These are phyloP conservation scores for Heterodera filipjevi DNA, from an alignment of 2,888 invertebrate species.

Conservation along the genomic window DNA sequence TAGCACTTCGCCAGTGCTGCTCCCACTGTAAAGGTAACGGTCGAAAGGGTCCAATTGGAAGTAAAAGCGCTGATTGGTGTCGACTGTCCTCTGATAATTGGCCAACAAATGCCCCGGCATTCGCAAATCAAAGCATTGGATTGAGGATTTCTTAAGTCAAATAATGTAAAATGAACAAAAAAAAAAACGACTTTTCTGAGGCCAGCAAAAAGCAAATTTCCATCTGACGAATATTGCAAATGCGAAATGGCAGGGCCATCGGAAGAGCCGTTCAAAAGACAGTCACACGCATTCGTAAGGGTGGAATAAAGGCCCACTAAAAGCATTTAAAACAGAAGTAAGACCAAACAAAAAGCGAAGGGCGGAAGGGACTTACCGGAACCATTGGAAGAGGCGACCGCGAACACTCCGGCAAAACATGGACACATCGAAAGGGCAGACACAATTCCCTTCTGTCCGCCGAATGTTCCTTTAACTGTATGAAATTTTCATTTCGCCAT, in stretches of 20 bases:
- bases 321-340: not conserved
- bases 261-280: slow-evolving; percentile 18
- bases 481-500: no score
- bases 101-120: slow-evolving; percentile 32
- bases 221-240: slow-evolving; percentile 42
- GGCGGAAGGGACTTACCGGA: slow-evolving; percentile 9
- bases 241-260: slow-evolving; percentile 32
- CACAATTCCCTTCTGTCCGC: slow-evolving; percentile 42
- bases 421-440: slow-evolving; percentile 44
- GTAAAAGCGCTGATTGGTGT: slow-evolving; percentile 39
- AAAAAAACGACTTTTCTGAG: slow-evolving; percentile 31
- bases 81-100: slow-evolving; percentile 32
- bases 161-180: slow-evolving; percentile 20
- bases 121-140: slow-evolving; percentile 42
- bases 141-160: slow-evolving; percentile 27
- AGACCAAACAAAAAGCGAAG: not conserved
- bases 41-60: slow-evolving; percentile 38
- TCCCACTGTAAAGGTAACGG: slow-evolving; percentile 42
- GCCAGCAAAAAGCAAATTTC: slow-evolving; percentile 39
- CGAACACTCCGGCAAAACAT: slow-evolving; percentile 38
- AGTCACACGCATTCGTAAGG: slow-evolving; percentile 38
- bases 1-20: slow-evolving; percentile 38
- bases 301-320: slow-evolving; percentile 43
- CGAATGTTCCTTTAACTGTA: slow-evolving; percentile 35
- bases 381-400: slow-evolving; percentile 33